Conservation (phyloP, 2,888 invertebrate species). For the Bellardia bayeri region DNA sequence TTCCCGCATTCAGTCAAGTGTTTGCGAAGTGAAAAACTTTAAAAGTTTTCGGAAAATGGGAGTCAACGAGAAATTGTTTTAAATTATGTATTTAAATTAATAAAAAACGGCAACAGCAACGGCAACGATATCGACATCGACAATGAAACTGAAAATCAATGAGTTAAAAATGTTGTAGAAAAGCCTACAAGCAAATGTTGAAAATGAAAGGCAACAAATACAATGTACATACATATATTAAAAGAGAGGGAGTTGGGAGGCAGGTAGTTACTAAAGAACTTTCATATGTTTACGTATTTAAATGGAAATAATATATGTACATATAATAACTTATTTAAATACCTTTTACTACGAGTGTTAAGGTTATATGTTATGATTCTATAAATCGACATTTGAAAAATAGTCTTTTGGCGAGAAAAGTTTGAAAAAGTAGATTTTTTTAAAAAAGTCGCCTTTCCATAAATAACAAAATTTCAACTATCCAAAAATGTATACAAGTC, state of each 20-base stretch:
- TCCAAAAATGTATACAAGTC: too few relatives aligned
- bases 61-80: constrained; percentile 53
- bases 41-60: constrained; percentile 27
- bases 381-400: too few relatives aligned
- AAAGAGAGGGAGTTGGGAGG: not conserved
- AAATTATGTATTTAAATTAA: constrained; percentile 29
- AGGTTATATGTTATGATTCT: too few relatives aligned
- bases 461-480: too few relatives aligned
- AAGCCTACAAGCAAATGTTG: constrained; percentile 2
- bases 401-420: too few relatives aligned
- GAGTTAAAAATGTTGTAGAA: constrained; percentile 3
- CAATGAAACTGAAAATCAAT: constrained; percentile 38
- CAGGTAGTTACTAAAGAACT: not conserved
- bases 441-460: too few relatives aligned
- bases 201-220: not conserved
- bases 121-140: not conserved
- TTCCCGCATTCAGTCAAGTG: not conserved
- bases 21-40: constrained; percentile 37
- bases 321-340: too few relatives aligned
- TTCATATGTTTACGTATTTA: too few relatives aligned
- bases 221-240: not conserved
- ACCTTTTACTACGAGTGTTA: too few relatives aligned
- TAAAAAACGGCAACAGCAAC: not conserved
- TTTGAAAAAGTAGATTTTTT: too few relatives aligned
- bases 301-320: too few relatives aligned